A percentile compares a stretch with the other conserved stretches of the same genome.
phyloP scores from a whole-genome alignment of 2,113 vertebrate species.

The Triplophysa dalaica region DNA sequence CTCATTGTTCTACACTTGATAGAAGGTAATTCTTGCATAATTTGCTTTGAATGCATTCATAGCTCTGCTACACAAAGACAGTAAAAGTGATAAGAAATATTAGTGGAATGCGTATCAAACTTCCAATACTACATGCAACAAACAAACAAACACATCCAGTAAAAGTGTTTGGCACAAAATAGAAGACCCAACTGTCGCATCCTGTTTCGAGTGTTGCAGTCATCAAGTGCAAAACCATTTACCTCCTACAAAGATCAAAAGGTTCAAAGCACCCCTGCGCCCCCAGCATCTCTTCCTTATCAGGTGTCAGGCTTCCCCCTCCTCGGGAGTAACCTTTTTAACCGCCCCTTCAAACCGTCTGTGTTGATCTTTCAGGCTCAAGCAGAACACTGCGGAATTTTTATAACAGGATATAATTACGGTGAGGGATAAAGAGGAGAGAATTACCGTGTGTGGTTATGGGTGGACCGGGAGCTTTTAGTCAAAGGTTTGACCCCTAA shows the following conservation, averaged over 20 bases:
- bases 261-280: conserved; percentile 14
- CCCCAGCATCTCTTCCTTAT: conserved; percentile 58
- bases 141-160: background rate
- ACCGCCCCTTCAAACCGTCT: conserved; percentile 65
- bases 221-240: conserved; percentile 28
- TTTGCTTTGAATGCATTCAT: conserved; percentile 51
- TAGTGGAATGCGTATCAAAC: background rate
- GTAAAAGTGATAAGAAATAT: background rate
- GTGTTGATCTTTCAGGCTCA: conserved; percentile 55
- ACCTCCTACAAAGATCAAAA: conserved; percentile 23
- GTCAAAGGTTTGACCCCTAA: conserved; percentile 31
- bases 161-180: background rate
- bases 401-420: conserved; percentile 60
- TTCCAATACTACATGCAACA: background rate
- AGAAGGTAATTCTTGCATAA: conserved; percentile 55
- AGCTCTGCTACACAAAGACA: conserved; percentile 16
- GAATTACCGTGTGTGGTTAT: background rate
- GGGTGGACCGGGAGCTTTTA: background rate
- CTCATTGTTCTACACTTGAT: conserved; percentile 30
- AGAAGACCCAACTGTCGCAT: conserved; percentile 3
- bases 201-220: conserved; percentile 45
- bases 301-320: conserved; percentile 49
- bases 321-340: conserved; percentile 64
- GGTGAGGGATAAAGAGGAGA: background rate
- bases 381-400: conserved; percentile 64